Percentiles rank a stretch among this genome's conserved stretches.
Evolutionary conservation across 2,888 invertebrate genomes (phyloP).

Genomic region (Lasioglossum calceatum): DNA sequence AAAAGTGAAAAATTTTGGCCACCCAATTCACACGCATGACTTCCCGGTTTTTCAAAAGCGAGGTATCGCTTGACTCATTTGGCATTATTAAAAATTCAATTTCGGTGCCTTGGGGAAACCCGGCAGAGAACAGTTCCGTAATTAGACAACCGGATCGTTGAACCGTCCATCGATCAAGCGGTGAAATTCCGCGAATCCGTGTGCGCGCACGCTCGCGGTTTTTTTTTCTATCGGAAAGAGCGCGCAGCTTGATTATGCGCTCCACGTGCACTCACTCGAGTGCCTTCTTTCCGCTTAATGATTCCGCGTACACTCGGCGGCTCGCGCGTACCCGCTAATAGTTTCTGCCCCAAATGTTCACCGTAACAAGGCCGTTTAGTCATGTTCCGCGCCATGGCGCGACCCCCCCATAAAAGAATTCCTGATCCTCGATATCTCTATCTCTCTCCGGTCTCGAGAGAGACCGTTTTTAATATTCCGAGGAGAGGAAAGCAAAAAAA

Average conservation of each 20-base stretch:
- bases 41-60: neutral
- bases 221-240: constrained; percentile 50
- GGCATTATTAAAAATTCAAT: constrained; percentile 32
- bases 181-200: constrained; percentile 20
- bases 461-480: constrained; percentile 7
- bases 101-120: neutral
- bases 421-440: neutral
- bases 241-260: constrained; percentile 65
- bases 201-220: neutral
- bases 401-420: constrained; percentile 15
- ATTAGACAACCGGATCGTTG: constrained; percentile 45
- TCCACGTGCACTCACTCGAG: constrained; percentile 54
- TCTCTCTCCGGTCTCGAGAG: neutral
- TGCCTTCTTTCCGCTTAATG: constrained; percentile 54
- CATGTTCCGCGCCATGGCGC: constrained; percentile 11
- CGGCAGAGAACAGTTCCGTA: constrained; percentile 21
- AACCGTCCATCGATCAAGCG: constrained; percentile 47
- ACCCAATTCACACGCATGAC: constrained; percentile 12
- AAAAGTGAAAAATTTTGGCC: neutral
- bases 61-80: neutral
- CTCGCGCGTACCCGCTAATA: constrained; percentile 36
- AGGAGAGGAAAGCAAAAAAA: neutral
- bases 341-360: constrained; percentile 47
- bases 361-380: constrained; percentile 13
- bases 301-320: constrained; percentile 49